Base-by-base conservation (phyloP, 2,113 vertebrate species). In the Pygoscelis adeliae region DNA sequence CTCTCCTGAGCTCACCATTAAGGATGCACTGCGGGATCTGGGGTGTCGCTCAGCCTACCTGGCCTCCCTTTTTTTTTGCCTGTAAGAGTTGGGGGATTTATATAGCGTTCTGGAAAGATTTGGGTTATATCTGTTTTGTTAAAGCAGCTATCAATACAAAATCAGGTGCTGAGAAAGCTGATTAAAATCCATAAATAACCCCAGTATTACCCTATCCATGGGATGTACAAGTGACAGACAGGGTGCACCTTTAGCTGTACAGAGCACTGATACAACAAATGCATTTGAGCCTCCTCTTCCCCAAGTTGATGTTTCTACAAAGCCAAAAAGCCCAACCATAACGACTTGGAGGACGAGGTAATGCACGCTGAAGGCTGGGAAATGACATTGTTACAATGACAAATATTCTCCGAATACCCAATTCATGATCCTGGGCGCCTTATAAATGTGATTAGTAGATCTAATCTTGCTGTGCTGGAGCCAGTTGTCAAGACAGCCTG, bases 381-480 rank as follows among this genome's bases (percentile, higher is more conserved):
- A 89, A 59, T 67, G 97, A 83, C 95, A 78, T 89, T 70, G 93
- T 47, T 83, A 44, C 96, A 89, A 44, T 81, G 96, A 93, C 88
- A 95, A 86, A 96, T 70, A 83, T 80, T 90, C 94, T 66, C 90
- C 12, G 1, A 96, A 87, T 87, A 46, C 94, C 63, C 72, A 42
- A 59, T 63, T 62, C 59, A 9, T 7, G 73, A 90, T 93, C 79
- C 93, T 36, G 56, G 70, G 87, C 10, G 70, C 93, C 92, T 94
- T 59, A 22, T 63, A 84, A 90, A 95, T 83, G 85, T 63, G 92
- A 95, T 95, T 86, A 83, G 93, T n/a, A 67, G 90, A 83, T 94
- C 38, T 71, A 58, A 96, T 93, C 92, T 91, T 40, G 26, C 93
- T 44, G 65, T 21, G 78, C 90, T 88, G 97, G 96, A 97, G 92